Conservation (phyloP, 2,113 vertebrate species). For the Rattus rattus region DNA sequence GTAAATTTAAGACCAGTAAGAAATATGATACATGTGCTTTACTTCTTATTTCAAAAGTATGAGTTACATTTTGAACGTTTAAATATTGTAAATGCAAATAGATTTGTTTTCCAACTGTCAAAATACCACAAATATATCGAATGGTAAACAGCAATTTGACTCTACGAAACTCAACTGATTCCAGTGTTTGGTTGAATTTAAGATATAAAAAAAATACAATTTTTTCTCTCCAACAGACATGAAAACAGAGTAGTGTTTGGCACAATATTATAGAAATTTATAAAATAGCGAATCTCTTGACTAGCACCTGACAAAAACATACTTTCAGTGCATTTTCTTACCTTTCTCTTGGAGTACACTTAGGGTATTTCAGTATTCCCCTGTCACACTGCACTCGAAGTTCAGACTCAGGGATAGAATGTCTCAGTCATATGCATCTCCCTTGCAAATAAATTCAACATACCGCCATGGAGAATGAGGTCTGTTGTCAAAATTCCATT, state of each 20-base stretch:
- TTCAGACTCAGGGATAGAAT: slow-evolving; percentile 65
- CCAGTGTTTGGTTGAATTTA: not conserved
- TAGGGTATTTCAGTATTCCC: slow-evolving; percentile 84
- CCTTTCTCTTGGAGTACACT: slow-evolving; percentile 75
- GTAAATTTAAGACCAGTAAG: not conserved
- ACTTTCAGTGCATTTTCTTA: slow-evolving; percentile 40
- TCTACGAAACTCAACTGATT: not conserved
- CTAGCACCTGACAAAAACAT: not conserved
- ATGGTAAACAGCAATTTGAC: not conserved
- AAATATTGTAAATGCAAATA: not conserved
- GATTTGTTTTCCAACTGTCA: not conserved
- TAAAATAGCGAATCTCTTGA: not conserved
- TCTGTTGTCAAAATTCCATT: slow-evolving; percentile 82
- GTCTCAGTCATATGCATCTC: slow-evolving; percentile 63
- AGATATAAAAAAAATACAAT: not conserved
- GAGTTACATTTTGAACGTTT: not conserved
- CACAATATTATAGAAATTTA: not conserved
- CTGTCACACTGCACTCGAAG: slow-evolving; percentile 84
- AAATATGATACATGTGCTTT: not conserved
- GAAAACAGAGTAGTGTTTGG: not conserved
- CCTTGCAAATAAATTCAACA: slow-evolving; percentile 85
- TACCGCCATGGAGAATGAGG: slow-evolving; percentile 86
- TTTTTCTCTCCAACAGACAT: not conserved
- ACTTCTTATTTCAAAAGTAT: not conserved
- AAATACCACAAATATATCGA: not conserved